Evolutionary conservation across 2,888 invertebrate species (phyloP), one percentile per base, ranked within the genome.

Genomic region (Sycophila texana): DNA sequence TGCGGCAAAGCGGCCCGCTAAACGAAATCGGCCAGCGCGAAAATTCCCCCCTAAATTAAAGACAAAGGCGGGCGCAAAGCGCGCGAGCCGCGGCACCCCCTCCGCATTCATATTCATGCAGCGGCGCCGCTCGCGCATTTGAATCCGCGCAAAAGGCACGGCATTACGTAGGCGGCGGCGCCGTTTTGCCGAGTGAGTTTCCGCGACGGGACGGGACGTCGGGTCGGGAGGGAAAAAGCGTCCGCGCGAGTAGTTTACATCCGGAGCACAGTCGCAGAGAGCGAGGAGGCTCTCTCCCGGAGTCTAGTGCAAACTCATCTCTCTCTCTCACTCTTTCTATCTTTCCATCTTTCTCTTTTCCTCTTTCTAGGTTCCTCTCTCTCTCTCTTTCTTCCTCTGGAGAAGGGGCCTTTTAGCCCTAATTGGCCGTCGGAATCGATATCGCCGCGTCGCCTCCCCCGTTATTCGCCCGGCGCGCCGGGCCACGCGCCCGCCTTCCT

Each of bases 401-500:
- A 20, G 5, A 26, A 86, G 88, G 88, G 88, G 87, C 86, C 88
- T 89, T 89, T 89, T 89, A 88, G 87, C 85, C 87, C 87, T 90
- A 89, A 90, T 90, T 90, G 89, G 87, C 87, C 87, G 87, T 86
- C 86, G 85, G 85, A 88, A 88, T 89, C 89, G 88, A 89, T 89
- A 88, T 86, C 85, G 86, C 86, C 87, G 86, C 86, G 77, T 39
- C 39, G 39, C 39, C 39, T 39, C 39, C 39, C 39, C 39, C 39
- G 26, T 26, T 22, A 16, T 26, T 26, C 26, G 61, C 26, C 22
- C 22, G n/a, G 47, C 49, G 39, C 51, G n/a, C n/a, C n/a, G n/a
- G n/a, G 30, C 30, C 22, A n/a, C 39, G n/a, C 47, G 30, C 30
- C 39, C n/a, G 18, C 12, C 13, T 30, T 60, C 58, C n/a, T 67